A percentile compares a stretch with the other conserved stretches of the same genome.
These are phyloP conservation scores for Smittia sp. DNA, from an alignment of 2,888 invertebrate species.

Conservation along the genomic window DNA sequence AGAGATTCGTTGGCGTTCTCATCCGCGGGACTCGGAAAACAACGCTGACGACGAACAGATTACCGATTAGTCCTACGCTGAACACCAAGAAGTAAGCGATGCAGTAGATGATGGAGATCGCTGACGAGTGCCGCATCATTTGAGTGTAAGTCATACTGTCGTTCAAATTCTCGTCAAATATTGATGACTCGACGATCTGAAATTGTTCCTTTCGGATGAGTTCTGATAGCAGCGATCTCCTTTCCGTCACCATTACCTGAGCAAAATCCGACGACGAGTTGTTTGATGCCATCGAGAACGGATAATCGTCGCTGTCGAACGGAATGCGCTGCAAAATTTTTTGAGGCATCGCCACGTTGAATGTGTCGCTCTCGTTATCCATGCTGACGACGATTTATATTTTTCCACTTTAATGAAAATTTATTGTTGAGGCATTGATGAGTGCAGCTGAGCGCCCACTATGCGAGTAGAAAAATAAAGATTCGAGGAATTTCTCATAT, in stretches of 20 bases:
- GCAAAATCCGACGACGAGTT: slow-evolving; percentile 6
- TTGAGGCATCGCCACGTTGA: neutral
- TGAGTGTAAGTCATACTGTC: slow-evolving; percentile 14
- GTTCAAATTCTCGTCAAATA: neutral
- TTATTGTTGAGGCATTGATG: neutral
- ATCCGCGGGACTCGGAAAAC: slow-evolving; percentile 50
- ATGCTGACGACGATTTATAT: neutral
- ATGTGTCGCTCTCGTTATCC: neutral
- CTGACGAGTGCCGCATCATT: slow-evolving; percentile 24
- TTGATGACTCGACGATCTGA: neutral
- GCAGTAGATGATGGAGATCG: slow-evolving; percentile 42
- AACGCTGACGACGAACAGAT: slow-evolving; percentile 52
- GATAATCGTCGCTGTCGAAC: neutral
- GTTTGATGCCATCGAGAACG: slow-evolving; percentile 12
- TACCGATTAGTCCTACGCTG: slow-evolving; percentile 53
- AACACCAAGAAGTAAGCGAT: slow-evolving; percentile 53
- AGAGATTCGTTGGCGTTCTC: slow-evolving; percentile 57
- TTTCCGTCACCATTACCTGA: slow-evolving; percentile 5
- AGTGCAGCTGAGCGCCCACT: neutral
- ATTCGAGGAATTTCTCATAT: neutral
- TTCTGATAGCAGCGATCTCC: too few relatives aligned
- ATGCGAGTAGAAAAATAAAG: neutral
- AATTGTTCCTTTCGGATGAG: neutral
- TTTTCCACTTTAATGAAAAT: neutral
- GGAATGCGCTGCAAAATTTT: neutral